phyloP scores from a whole-genome alignment of 2,113 vertebrate genomes.

The Melanerpes aurifrons region DNA sequence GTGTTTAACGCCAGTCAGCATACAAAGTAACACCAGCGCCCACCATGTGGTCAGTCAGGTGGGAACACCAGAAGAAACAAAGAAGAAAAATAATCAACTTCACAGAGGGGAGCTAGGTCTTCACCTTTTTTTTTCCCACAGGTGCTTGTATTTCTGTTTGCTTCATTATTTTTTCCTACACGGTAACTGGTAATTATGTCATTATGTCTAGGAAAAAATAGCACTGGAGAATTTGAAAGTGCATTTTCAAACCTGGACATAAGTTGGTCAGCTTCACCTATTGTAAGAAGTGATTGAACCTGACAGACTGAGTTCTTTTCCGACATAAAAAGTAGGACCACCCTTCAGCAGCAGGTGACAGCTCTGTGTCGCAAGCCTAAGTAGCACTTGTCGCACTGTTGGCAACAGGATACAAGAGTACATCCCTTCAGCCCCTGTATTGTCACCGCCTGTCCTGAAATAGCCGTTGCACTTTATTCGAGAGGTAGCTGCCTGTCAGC shows the following conservation, averaged over 20 bases:
- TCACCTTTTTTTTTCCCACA: conserved; percentile 4
- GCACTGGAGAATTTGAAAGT: conserved; percentile 1
- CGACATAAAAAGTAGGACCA: neutral
- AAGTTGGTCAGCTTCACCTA: neutral
- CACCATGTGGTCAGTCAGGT: neutral
- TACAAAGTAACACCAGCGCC: neutral
- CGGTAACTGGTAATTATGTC: conserved; percentile 23
- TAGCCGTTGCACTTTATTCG: neutral
- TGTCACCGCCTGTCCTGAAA: neutral
- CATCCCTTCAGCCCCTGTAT: neutral
- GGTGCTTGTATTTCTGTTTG: neutral
- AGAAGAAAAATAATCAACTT: neutral
- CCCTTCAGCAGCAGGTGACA: neutral
- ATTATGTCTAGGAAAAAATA: conserved; percentile 45
- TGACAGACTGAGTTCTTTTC: neutral
- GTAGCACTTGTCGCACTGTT: neutral
- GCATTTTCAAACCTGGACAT: neutral
- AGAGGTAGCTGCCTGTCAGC: neutral
- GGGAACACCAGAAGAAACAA: neutral
- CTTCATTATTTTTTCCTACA: conserved; percentile 5
- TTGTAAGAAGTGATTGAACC: neutral
- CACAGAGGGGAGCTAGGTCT: neutral
- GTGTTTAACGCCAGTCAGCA: neutral
- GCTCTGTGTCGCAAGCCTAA: accelerated
- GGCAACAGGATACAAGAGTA: accelerated